These are phyloP conservation scores for Merluccius polli DNA, from an alignment of 2,797 vertebrate species.

Conservation along the genomic window DNA sequence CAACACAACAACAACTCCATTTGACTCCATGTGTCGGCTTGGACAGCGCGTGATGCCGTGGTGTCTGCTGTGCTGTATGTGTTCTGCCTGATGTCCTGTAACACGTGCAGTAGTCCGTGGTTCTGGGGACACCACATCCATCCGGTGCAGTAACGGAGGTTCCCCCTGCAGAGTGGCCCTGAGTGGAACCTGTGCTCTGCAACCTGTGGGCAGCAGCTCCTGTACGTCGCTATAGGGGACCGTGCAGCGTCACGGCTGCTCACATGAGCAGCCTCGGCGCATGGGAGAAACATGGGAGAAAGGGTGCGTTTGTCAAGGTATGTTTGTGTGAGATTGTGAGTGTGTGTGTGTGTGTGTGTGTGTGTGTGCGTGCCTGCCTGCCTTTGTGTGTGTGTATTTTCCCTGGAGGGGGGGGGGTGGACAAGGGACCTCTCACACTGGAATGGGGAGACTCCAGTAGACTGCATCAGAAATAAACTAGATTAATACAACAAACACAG, in stretches of 20 bases:
- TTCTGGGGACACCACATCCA: background rate
- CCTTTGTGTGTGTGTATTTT: slow-evolving; percentile 41
- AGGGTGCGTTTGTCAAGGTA: background rate
- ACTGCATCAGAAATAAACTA: slow-evolving; percentile 60
- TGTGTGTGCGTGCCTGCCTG: slow-evolving; percentile 20
- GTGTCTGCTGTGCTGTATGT: background rate
- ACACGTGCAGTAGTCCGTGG: background rate
- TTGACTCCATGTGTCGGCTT: background rate
- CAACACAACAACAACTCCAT: background rate
- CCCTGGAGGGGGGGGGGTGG: slow-evolving; percentile 25
- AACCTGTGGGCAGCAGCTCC: background rate
- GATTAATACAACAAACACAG: slow-evolving; percentile 74
- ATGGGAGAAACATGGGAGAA: too few relatives aligned
- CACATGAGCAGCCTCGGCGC: too few relatives aligned
- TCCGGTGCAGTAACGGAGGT: background rate
- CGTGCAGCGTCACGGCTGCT: too few relatives aligned
- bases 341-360: slow-evolving; percentile 35
- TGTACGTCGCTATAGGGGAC: too few relatives aligned
- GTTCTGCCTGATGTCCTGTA: background rate
- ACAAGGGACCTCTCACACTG: slow-evolving; percentile 53
- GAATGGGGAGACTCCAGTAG: slow-evolving; percentile 48
- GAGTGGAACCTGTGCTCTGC: background rate
- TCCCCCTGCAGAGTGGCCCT: background rate
- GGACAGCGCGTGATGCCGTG: background rate
- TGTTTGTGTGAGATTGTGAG: background rate